Evolutionary conservation across 2,888 invertebrate genomes (phyloP).

Genomic region (Calameuta pallipes): DNA sequence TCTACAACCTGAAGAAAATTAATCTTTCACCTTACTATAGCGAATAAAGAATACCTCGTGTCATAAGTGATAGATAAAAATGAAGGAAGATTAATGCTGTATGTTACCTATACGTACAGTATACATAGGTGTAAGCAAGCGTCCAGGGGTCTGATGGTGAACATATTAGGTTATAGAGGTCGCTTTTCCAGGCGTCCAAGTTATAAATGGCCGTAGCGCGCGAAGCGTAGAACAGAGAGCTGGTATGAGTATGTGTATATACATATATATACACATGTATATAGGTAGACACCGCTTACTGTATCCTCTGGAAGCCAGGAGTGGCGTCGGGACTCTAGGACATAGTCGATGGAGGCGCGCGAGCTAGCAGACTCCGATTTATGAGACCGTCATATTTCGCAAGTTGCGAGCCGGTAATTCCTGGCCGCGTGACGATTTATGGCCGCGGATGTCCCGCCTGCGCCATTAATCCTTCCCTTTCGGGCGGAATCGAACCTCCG

Average conservation of each 20-base stretch:
- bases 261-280: background rate
- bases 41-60: background rate
- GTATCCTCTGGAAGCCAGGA: background rate
- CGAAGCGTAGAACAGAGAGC: slow-evolving; percentile 42
- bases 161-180: slow-evolving; percentile 48
- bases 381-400: slow-evolving; percentile 72
- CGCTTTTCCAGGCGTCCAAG: slow-evolving; percentile 46
- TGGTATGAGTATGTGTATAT: background rate
- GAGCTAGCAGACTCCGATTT: slow-evolving; percentile 68
- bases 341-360: slow-evolving; percentile 57
- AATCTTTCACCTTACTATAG: background rate
- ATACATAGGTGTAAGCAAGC: background rate
- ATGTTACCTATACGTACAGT: background rate
- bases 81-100: background rate
- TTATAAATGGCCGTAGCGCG: slow-evolving; percentile 52
- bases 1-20: background rate
- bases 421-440: slow-evolving; percentile 70
- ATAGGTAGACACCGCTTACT: background rate
- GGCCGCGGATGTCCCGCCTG: slow-evolving; percentile 69
- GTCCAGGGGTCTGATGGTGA: slow-evolving; percentile 19
- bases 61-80: background rate
- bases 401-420: slow-evolving; percentile 72
- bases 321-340: slow-evolving; percentile 43
- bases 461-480: slow-evolving; percentile 66
- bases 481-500: slow-evolving; percentile 62